Percentiles rank a stretch among this genome's conserved stretches.
phyloP scores from a whole-genome alignment of 64 coral and sea anemone genomes.

The Montipora sp. region DNA sequence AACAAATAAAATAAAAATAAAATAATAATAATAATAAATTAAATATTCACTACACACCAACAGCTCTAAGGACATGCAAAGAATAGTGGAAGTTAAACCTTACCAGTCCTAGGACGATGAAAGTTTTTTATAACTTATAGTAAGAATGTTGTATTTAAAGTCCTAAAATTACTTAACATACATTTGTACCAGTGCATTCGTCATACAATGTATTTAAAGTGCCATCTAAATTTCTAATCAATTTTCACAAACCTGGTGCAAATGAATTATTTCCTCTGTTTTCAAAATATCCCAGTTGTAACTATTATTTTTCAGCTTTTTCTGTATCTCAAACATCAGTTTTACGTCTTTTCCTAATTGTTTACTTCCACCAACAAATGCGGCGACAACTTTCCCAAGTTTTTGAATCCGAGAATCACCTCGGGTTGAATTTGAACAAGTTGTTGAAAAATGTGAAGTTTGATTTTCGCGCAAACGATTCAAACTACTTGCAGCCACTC shows the following conservation, averaged over 20 bases:
- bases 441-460: conserved; percentile 25
- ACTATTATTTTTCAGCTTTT: conserved; percentile 70
- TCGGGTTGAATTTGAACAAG: conserved; percentile 27
- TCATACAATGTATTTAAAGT: neutral
- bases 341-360: conserved; percentile 85
- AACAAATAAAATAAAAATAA: too few species aligned
- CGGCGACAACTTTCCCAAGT: conserved; percentile 67
- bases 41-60: too few species aligned
- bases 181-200: neutral
- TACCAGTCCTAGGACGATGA: too few species aligned
- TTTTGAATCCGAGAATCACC: conserved; percentile 60
- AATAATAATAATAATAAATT: too few species aligned
- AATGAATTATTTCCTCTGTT: conserved; percentile 87
- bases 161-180: too few species aligned
- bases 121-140: too few species aligned
- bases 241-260: conserved; percentile 69
- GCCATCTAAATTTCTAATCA: neutral
- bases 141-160: too few species aligned
- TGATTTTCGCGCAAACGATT: neutral
- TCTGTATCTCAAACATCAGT: conserved; percentile 74
- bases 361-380: conserved; percentile 83
- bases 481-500: neutral
- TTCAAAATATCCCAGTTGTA: conserved; percentile 80
- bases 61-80: too few species aligned
- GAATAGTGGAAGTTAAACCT: too few species aligned